A percentile compares a stretch with the other conserved stretches of the same genome.
These are phyloP conservation scores for Oreotragus oreotragus DNA, from an alignment of 2,113 vertebrate genomes.

Conservation along the genomic window DNA sequence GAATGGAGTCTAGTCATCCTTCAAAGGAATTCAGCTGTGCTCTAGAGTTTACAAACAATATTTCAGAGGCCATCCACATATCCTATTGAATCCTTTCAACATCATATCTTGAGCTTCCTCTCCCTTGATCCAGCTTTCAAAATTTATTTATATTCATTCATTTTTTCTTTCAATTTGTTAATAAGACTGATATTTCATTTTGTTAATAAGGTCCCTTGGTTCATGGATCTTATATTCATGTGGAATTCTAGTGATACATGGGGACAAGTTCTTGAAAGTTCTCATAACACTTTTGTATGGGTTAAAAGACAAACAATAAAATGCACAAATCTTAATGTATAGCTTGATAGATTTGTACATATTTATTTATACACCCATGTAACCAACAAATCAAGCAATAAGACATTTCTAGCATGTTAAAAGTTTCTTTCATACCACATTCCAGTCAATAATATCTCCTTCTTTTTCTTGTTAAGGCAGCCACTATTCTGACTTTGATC, in stretches of 20 bases:
- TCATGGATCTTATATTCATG: not conserved
- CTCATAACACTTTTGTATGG: not conserved
- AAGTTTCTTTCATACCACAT: not conserved
- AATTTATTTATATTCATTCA: not conserved
- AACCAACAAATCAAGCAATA: not conserved
- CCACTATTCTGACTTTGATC: not conserved
- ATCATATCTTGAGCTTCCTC: not conserved
- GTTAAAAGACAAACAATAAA: not conserved
- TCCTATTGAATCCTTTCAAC: not conserved
- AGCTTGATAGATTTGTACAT: not conserved
- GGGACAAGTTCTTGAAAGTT: not conserved
- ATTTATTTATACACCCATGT: not conserved
- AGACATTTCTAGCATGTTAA: not conserved
- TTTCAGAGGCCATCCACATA: not conserved
- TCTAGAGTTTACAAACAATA: not conserved
- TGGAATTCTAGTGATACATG: not conserved
- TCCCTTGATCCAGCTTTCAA: not conserved
- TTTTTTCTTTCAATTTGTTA: not conserved
- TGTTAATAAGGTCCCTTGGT: not conserved
- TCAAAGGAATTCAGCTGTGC: not conserved
- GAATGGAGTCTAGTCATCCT: not conserved
- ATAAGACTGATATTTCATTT: not conserved
- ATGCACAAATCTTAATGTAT: not conserved
- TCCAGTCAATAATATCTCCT: not conserved
- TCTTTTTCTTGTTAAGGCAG: not conserved